phyloP scores from a whole-genome alignment of 30 jellyfish, hydroid and myxozoan genomes.

The Mastigias papua region DNA sequence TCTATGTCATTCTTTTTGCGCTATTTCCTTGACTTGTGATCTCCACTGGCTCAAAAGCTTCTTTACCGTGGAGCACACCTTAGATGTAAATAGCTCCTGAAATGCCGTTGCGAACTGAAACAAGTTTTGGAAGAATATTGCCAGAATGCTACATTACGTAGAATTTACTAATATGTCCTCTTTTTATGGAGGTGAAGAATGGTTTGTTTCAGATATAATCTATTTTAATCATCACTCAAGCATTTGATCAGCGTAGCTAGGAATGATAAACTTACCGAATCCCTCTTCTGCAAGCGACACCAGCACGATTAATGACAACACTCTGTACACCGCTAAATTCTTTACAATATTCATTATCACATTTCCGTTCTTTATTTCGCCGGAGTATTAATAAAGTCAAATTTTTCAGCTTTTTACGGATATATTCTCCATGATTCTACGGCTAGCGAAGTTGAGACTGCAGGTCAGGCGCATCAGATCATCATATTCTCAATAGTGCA shows the following conservation, averaged over 20 bases:
- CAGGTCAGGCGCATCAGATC: slow-evolving; percentile 76
- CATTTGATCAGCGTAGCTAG: not conserved
- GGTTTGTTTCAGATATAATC: too few species aligned
- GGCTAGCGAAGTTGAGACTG: not conserved
- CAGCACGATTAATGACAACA: not conserved
- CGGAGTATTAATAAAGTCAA: not conserved
- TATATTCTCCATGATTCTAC: slow-evolving; percentile 9
- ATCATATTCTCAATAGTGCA: slow-evolving; percentile 54
- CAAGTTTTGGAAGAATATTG: too few species aligned
- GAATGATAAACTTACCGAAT: slow-evolving; percentile 21
- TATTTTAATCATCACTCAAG: not conserved
- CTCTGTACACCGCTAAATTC: not conserved
- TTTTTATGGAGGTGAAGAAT: too few species aligned
- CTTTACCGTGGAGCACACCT: too few species aligned
- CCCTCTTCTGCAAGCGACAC: not conserved
- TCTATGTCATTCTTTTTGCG: too few species aligned
- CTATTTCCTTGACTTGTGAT: too few species aligned
- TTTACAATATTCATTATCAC: slow-evolving; percentile 58
- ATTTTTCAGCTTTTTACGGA: not conserved
- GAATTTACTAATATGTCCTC: too few species aligned
- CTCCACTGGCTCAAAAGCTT: too few species aligned
- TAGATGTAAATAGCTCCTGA: too few species aligned
- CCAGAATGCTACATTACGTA: too few species aligned
- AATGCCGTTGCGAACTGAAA: too few species aligned
- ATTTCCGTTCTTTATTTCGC: slow-evolving; percentile 28